Base-by-base conservation (phyloP, 2,797 vertebrate species). In the Leptoclinus maculatus region DNA sequence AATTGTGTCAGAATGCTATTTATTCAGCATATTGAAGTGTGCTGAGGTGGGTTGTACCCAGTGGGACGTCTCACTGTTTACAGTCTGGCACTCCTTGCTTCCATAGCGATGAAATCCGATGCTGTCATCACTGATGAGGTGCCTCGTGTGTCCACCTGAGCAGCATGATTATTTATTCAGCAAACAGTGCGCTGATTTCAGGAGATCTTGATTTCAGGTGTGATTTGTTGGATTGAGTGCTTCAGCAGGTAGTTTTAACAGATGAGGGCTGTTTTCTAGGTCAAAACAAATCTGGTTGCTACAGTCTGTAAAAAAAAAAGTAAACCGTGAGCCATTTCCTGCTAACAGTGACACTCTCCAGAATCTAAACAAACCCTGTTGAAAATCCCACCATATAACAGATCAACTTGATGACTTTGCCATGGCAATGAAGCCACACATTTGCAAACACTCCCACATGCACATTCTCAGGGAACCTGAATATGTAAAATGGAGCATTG, bases 401-500 rank as follows among this genome's bases (percentile, higher is more conserved):
- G 34, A 19, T 72, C 65, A 38, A 71, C 67, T 54, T 56, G 68
- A 65, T 38, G 65, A 36, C 49, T 54, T 73, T 21, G 11, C 49
- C 54, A 23, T 12, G 56, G 49, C 10, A 21, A 74, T 59, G n/a
- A 58, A 68, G 68, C 54, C 66, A 59, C 74, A 71, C 58, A 66
- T 38, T 81, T 67, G 63, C 80, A 65, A 74, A 84, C 71, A 65
- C 59, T 64, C 73, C 38, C 57, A 73, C 51, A 19, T 63, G 27
- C 14, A 32, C 54, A 19, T 58, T 77, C 64, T 39, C 25, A 34
- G 54, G 54, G 58, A 83, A 79, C 78, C 79, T 86, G 66, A 63
- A 83, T 79, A 71, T 91, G 72, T 88, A 93, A 92, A 94, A 70
- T 93, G 86, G 90, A 91, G 86, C 90, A 74, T 78, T 83, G 84